phyloP scores from a whole-genome alignment of 1,140 invertebrate species.

The Eumaeus atala region DNA sequence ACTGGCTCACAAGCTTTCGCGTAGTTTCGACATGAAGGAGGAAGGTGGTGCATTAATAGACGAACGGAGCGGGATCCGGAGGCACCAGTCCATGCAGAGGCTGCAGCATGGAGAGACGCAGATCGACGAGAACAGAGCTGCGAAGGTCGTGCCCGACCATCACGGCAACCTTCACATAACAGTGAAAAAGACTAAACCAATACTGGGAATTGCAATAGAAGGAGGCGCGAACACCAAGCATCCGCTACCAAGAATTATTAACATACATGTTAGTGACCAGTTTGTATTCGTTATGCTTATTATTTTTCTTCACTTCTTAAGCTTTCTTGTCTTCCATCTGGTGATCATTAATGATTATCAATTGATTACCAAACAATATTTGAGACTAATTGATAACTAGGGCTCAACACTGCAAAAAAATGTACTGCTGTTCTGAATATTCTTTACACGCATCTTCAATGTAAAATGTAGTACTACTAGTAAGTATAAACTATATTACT shows the following conservation, averaged over 20 bases:
- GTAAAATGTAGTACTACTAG: too few relatives aligned
- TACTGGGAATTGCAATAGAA: slow-evolving; percentile 96
- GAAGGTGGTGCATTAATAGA: slow-evolving; percentile 83
- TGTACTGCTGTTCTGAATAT: too few relatives aligned
- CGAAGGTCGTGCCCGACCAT: slow-evolving; percentile 85
- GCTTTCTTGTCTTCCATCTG: too few relatives aligned
- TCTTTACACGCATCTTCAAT: too few relatives aligned
- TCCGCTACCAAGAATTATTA: slow-evolving; percentile 94
- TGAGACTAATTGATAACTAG: too few relatives aligned
- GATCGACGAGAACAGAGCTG: slow-evolving; percentile 77
- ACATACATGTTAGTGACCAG: slow-evolving; percentile 88
- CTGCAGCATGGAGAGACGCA: slow-evolving; percentile 76
- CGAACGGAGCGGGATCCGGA: slow-evolving; percentile 73
- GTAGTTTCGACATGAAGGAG: slow-evolving; percentile 90
- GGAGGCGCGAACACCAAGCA: slow-evolving; percentile 96
- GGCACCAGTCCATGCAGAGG: slow-evolving; percentile 82
- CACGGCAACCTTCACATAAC: slow-evolving; percentile 89
- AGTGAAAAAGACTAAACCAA: slow-evolving; percentile 93
- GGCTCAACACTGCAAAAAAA: too few relatives aligned
- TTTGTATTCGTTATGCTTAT: too few relatives aligned
- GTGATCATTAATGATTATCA: too few relatives aligned
- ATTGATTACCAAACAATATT: too few relatives aligned
- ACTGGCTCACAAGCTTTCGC: slow-evolving; percentile 86
- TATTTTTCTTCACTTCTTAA: too few relatives aligned
- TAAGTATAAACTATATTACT: too few relatives aligned